Conservation (phyloP, 2,113 vertebrate genomes). For the Calidris pygmaea region DNA sequence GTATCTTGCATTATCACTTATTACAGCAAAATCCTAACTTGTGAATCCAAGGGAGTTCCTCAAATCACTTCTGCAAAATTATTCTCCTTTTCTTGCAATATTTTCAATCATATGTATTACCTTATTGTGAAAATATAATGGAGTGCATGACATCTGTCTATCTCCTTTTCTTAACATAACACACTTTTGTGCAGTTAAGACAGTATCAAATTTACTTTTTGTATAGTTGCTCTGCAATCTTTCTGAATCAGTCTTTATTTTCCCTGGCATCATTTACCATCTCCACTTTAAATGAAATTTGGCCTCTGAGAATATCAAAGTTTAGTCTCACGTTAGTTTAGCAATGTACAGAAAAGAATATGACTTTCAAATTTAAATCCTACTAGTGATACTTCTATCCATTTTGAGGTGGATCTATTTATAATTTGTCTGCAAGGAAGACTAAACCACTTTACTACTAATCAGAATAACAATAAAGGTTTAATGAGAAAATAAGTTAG, state of each 20-base stretch:
- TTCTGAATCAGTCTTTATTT: neutral
- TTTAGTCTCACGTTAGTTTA: neutral
- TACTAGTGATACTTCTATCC: neutral
- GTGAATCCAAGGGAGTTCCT: slow-evolving; percentile 60
- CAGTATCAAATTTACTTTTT: neutral
- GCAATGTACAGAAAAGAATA: neutral
- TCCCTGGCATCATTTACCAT: neutral
- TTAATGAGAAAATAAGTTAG: neutral
- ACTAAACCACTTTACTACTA: neutral
- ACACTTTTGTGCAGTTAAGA: neutral
- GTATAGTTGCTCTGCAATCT: neutral
- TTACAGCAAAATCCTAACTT: slow-evolving; percentile 53
- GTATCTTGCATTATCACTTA: slow-evolving; percentile 53
- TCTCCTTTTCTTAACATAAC: neutral
- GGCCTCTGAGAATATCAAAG: neutral
- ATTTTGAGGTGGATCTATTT: neutral
- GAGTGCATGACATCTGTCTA: slow-evolving; percentile 30
- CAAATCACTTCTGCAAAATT: slow-evolving; percentile 17
- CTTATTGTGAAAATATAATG: slow-evolving; percentile 64
- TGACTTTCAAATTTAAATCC: neutral
- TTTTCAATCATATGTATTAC: neutral
- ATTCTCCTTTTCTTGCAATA: slow-evolving; percentile 15
- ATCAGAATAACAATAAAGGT: neutral
- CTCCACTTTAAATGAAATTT: neutral
- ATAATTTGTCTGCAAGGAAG: neutral